A percentile compares a stretch with the other conserved stretches of the same genome.
Conservation (phyloP, 2,797 vertebrate genomes). For the Hapalemur alaotrensis region DNA sequence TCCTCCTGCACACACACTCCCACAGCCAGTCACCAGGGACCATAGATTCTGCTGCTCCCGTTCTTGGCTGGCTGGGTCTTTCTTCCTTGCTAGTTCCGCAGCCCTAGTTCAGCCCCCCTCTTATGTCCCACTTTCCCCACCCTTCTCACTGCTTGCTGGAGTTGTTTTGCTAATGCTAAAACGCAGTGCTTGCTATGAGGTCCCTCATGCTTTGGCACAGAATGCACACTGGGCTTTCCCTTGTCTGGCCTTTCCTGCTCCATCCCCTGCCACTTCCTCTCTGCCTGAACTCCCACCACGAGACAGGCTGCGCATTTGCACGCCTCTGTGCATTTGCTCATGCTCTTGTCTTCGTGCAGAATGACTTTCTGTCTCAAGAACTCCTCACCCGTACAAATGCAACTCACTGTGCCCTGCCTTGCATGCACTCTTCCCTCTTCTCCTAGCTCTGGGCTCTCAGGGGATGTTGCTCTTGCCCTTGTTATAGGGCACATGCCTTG, state of each 20-base stretch:
- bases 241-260: neutral
- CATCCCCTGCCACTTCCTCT: neutral
- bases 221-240: neutral
- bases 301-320: neutral
- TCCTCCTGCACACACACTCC: neutral
- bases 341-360: neutral
- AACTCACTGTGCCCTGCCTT: neutral
- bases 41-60: neutral
- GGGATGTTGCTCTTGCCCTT: neutral
- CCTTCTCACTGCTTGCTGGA: neutral
- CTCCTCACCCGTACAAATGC: neutral
- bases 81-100: neutral
- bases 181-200: neutral
- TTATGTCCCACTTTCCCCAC: neutral
- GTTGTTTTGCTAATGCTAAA: neutral
- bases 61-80: neutral
- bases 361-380: neutral
- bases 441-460: neutral
- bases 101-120: neutral
- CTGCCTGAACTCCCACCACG: neutral
- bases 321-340: neutral
- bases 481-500: neutral
- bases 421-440: neutral
- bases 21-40: neutral
- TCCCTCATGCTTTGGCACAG: neutral